Evolutionary conservation across 2,797 vertebrate genomes (phyloP), one percentile per base, ranked within the genome.

Genomic region (Sebastes vulpes): DNA sequence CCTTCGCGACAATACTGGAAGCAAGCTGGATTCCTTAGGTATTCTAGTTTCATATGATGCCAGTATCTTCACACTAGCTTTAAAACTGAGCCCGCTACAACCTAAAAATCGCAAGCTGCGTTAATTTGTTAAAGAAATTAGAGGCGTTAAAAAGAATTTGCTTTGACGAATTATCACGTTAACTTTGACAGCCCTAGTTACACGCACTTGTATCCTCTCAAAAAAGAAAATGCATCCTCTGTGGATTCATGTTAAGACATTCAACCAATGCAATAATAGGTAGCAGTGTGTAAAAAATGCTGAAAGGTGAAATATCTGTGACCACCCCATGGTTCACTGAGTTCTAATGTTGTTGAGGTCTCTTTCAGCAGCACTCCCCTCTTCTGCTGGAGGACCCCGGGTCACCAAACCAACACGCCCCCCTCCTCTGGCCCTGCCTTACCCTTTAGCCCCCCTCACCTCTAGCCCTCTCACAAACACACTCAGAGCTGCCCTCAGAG

Each of bases 351-450:
- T 86, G 72, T 85, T 88, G 77, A 80, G 52, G 54, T 84, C 64
- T 50, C 65, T 77, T 68, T 77, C 57, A 77, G 58, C 75, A 74
- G 73, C 66, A 83, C 75, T 75, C 83, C 72, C 78, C 75, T 91
- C 90, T 76, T 89, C 88, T 90, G 82, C 75, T 91, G 18, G 23
- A 67, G 67, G 82, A 92, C 91, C 89, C 85, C 29, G 2, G 92
- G 93, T 93, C 90, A 92, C 71, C 67, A 65, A 83, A 81, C 72
- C 63, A 74, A 58, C 78, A 68, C 56, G 32, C 35, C 35, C 72
- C 79, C 72, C 64, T 73, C 66, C 52, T 21, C 60, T 79, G 74
- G 80, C 82, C 91, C 83, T 79, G 72, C 61, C 59, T 89, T 82
- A 79, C 81, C 89, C 89, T 87, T 88, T 86, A 67, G 60, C 65